Evolutionary conservation across 2,113 vertebrate species (phyloP), one percentile per base, ranked within the genome.

Genomic region (Penelope pileata): DNA sequence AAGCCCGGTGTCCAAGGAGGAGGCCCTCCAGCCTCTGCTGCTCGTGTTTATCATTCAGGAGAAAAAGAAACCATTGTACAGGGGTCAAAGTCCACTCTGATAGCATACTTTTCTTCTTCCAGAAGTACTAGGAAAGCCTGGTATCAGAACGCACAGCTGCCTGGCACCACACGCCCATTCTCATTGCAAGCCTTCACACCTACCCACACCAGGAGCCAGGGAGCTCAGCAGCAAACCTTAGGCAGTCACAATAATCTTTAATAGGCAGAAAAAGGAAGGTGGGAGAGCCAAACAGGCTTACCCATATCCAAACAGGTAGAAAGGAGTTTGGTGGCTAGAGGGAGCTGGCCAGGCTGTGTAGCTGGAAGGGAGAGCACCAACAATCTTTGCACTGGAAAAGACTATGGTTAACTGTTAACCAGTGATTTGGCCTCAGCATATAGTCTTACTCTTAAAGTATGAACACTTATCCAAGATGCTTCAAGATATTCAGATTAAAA

Each of bases 141-240:
- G 38, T 8, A 70, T 2, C 24, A 18, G 36, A 36, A n/a, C 1
- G 1, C 42, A 21, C 0, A 1, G 47, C 60, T 10, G 15, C 51
- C 59, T 1, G 4, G 9, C 40, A 47, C 58, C 53, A 9, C 2
- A 7, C 34, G 21, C 76, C 29, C 0, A 0, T 32, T 29, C 26
- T 58, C 70, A 6, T 0, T 0, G 17, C 9, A 21, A 51, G 24
- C n/a, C 60, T 45, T 42, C 24, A 6, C 27, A 27, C 6, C 21
- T 51, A 34, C 17, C 27, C 15, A 0, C 0, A 12, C 22, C 2
- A 34, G 58, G 12, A 21, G 34, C 16, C 1, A 2, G 48, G 11
- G 1, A 22, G 32, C 4, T 7, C 30, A 1, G 4, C 1, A 1
- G 51, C 32, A 47, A 9, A 9, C 15, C 32, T n/a, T 14, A n/a